Evolutionary conservation across 2,888 invertebrate genomes (phyloP), one percentile per base, ranked within the genome.

Genomic region (Heliconius erato): DNA sequence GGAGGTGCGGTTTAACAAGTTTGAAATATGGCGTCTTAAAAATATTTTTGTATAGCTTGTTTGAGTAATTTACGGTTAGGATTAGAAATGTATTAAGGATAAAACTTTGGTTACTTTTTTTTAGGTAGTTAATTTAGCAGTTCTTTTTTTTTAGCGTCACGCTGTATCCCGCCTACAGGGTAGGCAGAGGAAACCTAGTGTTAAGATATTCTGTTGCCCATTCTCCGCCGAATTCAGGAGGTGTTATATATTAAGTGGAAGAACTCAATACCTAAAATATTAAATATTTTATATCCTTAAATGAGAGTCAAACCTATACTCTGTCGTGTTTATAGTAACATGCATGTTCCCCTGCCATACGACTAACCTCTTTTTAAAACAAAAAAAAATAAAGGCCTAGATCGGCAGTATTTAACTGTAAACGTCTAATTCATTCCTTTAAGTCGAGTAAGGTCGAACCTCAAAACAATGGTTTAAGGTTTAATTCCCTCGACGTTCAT

Each of bases 1-100:
- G 89, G 86, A 88, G 65, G 40, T 79, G 59, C 35, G 35, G 74
- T 35, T 74, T 54, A 23, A 35, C 40, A n/a, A 74, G 23, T 76
- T 76, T 63, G 32, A 74, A 59, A 74, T 74, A 76, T 59, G 12
- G 32, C 35, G 74, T 63, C 32, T 59, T 59, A 59, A 74, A 63
- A 74, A 76, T 54, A 74, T 40, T n/a, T 14, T 32, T 28, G 32
- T 32, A 54, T 32, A 12, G 54, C 32, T 74, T 59, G n/a, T 59
- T n/a, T 14, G n/a, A 76, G 35, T 63, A n/a, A 76, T 76, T 76
- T 76, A 76, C n/a, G 59, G 7, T n/a, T 35, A n/a, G 35, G 59
- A 76, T 76, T 74, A 74, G n/a, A 0, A n/a, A 26, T 5, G 28
- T 14, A 54, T 54, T 54, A 54, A 54, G 19, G 54, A 54, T 54